A percentile compares a stretch with the other conserved stretches of the same genome.
Evolutionary conservation across 2,888 invertebrate genomes (phyloP).

Genomic region (Eudasyphora cyanicolor): DNA sequence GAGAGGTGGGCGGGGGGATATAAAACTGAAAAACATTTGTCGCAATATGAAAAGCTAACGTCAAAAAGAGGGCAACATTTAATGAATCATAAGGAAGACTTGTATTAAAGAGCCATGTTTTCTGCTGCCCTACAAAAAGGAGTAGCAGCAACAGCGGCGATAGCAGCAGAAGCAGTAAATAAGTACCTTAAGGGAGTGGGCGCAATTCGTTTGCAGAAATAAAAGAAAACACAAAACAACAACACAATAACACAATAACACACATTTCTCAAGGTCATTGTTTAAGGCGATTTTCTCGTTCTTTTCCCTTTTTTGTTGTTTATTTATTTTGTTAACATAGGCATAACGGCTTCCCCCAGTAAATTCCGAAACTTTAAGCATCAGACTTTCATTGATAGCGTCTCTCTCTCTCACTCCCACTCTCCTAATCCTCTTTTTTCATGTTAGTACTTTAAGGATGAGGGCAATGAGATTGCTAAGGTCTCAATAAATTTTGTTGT

Average conservation of each 20-base stretch:
- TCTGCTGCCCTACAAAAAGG: background rate
- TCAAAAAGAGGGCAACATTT: background rate
- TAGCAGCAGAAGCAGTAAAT: too few relatives aligned
- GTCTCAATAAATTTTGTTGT: background rate
- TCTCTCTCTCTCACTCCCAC: too few relatives aligned
- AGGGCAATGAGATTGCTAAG: too few relatives aligned
- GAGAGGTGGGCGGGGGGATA: too few relatives aligned
- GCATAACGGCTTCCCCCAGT: background rate
- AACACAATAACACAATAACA: background rate
- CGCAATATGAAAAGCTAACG: background rate
- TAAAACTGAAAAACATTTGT: background rate
- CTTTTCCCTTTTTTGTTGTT: background rate
- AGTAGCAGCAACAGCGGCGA: background rate
- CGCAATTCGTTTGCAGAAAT: background rate
- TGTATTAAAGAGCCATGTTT: slow-evolving; percentile 1
- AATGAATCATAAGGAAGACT: slow-evolving; percentile 14
- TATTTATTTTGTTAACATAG: background rate
- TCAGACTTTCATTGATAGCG: background rate
- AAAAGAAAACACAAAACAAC: background rate
- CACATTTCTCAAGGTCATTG: slow-evolving; percentile 7
- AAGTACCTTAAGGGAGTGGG: background rate
- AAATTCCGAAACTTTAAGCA: slow-evolving; percentile 6
- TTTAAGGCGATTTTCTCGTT: background rate
- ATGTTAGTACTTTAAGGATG: too few relatives aligned
- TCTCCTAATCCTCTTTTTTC: too few relatives aligned